Evolutionary conservation across 2,888 invertebrate species (phyloP), one percentile per base, ranked within the genome.

Genomic region (Melipona bicolor): DNA sequence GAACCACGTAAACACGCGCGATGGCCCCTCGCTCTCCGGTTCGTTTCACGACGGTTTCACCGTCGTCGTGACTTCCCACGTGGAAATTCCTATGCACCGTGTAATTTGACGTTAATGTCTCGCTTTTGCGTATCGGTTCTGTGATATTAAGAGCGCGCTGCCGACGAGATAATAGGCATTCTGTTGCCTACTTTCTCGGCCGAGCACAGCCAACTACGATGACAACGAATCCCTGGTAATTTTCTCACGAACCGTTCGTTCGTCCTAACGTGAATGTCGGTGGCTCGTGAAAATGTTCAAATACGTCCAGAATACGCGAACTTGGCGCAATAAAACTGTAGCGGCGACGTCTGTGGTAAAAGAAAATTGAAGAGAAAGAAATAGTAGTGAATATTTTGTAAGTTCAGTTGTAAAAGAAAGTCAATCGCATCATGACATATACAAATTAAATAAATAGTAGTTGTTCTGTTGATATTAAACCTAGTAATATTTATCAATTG

Each of bases 141-240:
- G 70, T 32, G 72, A 83, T 77, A 74, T 77, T 76, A 83, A 76
- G 76, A 74, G 74, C 62, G 54, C 19, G 13, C 21, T 54, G 73
- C 54, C 74, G 62, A 64, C 72, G 49, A 56, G 79, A 84, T 79
- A 77, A 79, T 76, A 83, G 73, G 52, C 84, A 74, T 85, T 67
- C 70, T 21, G 79, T 77, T 70, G 49, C 79, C 84, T 79, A 85
- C 84, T 85, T 85, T 84, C 78, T 54, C 77, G 43, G 36, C 21
- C 32, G 49, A 6, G 56, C 50, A 19, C 68, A 13, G 62, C 54
- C 19, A 56, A 75, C 68, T 62, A 15, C 19, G 52, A 69, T 32
- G 56, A 77, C 82, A 56, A 43, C 61, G 49, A 77, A 81, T 72
- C 17, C 52, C 59, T 50, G 73, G 52, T n/a, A 32, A 67, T 59